A percentile compares a stretch with the other conserved stretches of the same genome.
These are phyloP conservation scores for Ambastaia sidthimunki DNA, from an alignment of 2,797 vertebrate species.

Conservation along the genomic window DNA sequence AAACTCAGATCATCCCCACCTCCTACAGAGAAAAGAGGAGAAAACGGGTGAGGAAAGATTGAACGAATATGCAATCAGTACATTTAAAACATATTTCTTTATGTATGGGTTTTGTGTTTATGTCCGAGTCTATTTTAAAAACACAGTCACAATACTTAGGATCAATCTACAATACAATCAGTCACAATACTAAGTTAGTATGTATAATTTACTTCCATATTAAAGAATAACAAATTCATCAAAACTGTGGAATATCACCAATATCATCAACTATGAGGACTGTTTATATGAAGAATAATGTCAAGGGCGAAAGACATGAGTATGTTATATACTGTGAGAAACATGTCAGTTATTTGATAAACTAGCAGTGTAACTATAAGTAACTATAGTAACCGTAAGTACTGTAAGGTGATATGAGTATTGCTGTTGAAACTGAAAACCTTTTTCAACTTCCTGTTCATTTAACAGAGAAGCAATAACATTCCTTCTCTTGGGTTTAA, in stretches of 20 bases:
- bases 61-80: background rate
- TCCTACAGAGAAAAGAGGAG: slow-evolving; percentile 53
- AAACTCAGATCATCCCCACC: slow-evolving; percentile 62
- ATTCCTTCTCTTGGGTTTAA: slow-evolving; percentile 5
- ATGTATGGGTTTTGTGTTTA: background rate
- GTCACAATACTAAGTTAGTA: too few relatives aligned
- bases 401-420: background rate
- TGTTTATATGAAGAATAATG: too few relatives aligned
- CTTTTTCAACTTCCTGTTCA: slow-evolving; percentile 46
- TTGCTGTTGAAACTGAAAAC: slow-evolving; percentile 42
- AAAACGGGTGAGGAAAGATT: background rate
- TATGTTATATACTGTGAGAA: too few relatives aligned
- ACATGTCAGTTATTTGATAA: too few relatives aligned
- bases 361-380: too few relatives aligned
- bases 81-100: background rate
- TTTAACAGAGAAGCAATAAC: slow-evolving; percentile 28
- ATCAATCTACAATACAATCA: too few relatives aligned
- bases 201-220: too few relatives aligned
- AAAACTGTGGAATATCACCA: too few relatives aligned
- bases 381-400: background rate
- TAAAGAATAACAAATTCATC: too few relatives aligned
- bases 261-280: too few relatives aligned
- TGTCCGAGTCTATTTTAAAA: background rate
- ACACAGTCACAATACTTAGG: background rate
- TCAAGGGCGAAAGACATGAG: too few relatives aligned